phyloP scores from a whole-genome alignment of 2,113 vertebrate genomes.

The Sturnira hondurensis region DNA sequence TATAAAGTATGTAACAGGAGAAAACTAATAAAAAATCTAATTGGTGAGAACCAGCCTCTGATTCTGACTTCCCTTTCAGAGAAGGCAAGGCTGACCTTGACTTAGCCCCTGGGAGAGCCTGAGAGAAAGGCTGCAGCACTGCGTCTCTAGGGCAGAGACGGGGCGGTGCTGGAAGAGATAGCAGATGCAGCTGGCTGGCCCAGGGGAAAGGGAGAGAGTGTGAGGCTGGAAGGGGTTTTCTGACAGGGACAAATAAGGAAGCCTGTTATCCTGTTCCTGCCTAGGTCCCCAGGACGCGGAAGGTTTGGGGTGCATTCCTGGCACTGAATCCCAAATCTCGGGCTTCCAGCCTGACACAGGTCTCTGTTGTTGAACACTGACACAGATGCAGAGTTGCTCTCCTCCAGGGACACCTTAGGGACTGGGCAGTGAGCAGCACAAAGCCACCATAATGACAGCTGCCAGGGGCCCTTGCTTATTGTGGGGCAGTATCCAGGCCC shows the following conservation, averaged over 20 bases:
- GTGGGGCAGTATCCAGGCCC: neutral
- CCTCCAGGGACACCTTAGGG: neutral
- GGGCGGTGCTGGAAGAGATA: neutral
- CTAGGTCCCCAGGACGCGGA: rapidly evolving
- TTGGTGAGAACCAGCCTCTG: neutral
- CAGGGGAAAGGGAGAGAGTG: neutral
- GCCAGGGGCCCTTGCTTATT: neutral
- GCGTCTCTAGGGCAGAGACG: neutral
- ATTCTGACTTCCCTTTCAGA: neutral
- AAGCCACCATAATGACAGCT: neutral
- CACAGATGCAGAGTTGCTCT: no score
- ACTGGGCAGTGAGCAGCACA: neutral
- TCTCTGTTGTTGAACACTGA: neutral
- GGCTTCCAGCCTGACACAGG: neutral
- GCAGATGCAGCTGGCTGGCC: neutral
- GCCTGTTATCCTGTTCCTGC: neutral
- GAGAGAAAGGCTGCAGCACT: neutral
- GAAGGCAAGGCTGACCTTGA: neutral
- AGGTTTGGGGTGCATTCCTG: neutral
- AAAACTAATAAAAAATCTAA: neutral
- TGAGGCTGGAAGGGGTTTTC: neutral
- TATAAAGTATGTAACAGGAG: neutral
- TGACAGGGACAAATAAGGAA: neutral
- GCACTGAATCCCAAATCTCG: no score
- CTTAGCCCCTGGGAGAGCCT: no score